Percentiles rank a stretch among this genome's conserved stretches.
phyloP scores from a whole-genome alignment of 2,113 vertebrate genomes.

The Xenopus tropicalis region DNA sequence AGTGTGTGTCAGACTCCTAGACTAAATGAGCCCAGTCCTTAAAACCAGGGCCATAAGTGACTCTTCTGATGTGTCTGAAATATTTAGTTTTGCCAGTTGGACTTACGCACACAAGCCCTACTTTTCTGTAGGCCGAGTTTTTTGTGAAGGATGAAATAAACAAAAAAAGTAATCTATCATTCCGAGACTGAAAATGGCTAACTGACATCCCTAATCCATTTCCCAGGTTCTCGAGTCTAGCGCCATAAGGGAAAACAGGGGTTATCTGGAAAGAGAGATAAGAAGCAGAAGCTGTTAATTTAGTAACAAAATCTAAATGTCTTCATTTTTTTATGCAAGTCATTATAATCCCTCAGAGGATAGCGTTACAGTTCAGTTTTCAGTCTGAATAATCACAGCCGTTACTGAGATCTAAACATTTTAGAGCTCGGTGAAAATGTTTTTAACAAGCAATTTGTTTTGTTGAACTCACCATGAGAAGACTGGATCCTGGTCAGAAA shows the following conservation, averaged over 20 bases:
- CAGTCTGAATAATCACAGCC: slow-evolving; percentile 37
- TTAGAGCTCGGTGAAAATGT: background rate
- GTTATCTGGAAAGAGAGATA: slow-evolving; percentile 51
- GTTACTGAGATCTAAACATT: slow-evolving; percentile 27
- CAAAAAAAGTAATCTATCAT: slow-evolving; percentile 52
- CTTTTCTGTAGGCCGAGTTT: slow-evolving; percentile 51
- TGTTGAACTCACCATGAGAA: background rate
- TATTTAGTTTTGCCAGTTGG: slow-evolving; percentile 50
- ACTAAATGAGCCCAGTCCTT: slow-evolving; percentile 42
- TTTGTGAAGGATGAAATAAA: slow-evolving; percentile 53
- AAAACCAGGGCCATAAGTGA: slow-evolving; percentile 30
- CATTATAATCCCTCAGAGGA: slow-evolving; percentile 43
- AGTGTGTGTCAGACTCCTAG: slow-evolving; percentile 44
- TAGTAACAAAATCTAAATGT: slow-evolving; percentile 51
- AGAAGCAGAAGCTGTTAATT: slow-evolving; percentile 51
- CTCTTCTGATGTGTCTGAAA: slow-evolving; percentile 39
- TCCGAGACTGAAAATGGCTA: slow-evolving; percentile 47
- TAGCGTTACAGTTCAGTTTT: slow-evolving; percentile 31
- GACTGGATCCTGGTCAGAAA: background rate
- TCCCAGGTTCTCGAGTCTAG: slow-evolving; percentile 43
- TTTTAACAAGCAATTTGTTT: slow-evolving; percentile 19
- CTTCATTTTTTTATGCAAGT: slow-evolving; percentile 47
- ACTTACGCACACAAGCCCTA: slow-evolving; percentile 47
- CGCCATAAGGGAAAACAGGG: slow-evolving; percentile 49
- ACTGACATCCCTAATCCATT: slow-evolving; percentile 47